phyloP scores from a whole-genome alignment of 2,888 invertebrate genomes.

The Diabrotica balteata region DNA sequence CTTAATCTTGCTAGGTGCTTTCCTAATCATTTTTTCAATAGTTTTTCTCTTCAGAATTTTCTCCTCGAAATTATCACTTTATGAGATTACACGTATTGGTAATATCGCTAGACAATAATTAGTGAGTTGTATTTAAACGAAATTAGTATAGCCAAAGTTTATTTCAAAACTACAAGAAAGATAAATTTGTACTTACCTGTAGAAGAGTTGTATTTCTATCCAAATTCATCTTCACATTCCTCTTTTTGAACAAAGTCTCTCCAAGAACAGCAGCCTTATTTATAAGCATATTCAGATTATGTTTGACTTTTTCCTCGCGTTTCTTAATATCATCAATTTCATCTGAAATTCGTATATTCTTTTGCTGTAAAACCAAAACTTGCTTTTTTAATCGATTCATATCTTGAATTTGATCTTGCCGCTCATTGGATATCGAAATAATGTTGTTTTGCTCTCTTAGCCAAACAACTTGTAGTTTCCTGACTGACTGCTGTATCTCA shows the following conservation, averaged over 20 bases:
- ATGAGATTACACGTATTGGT: no score
- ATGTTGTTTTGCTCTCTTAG: slow-evolving; percentile 77
- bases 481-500: slow-evolving; percentile 67
- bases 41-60: no score
- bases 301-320: slow-evolving; percentile 66
- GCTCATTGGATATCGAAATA: slow-evolving; percentile 72
- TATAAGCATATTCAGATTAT: slow-evolving; percentile 68
- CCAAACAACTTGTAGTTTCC: slow-evolving; percentile 76
- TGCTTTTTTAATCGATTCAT: slow-evolving; percentile 76
- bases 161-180: not conserved
- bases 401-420: slow-evolving; percentile 72
- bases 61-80: no score
- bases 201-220: slow-evolving; percentile 65
- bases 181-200: slow-evolving; percentile 3
- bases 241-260: slow-evolving; percentile 65
- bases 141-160: not conserved
- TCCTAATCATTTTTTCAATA: no score
- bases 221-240: slow-evolving; percentile 63
- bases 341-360: slow-evolving; percentile 72
- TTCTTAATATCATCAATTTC: slow-evolving; percentile 67
- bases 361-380: slow-evolving; percentile 74
- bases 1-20: no score
- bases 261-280: slow-evolving; percentile 68
- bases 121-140: no score
- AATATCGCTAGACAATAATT: no score